Evolutionary conservation across 1,140 invertebrate genomes (phyloP), one percentile per base, ranked within the genome.

Genomic region (Trichonephila clavipes): DNA sequence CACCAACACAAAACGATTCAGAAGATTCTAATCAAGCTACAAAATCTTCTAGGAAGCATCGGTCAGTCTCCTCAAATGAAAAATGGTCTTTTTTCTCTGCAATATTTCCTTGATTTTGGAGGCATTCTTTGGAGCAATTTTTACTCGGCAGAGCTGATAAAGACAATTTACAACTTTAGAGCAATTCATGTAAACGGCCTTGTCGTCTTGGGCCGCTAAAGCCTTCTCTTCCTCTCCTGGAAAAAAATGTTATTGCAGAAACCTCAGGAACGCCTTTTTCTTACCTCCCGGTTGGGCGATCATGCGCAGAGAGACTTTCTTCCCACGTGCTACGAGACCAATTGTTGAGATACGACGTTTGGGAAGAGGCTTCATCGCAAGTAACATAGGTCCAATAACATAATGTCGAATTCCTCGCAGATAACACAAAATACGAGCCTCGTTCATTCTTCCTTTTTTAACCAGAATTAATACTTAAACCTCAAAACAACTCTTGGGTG

Each of bases 131-230:
- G 21, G 66, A 24, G n/a, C 51, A 51, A 51, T 51, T 51, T 51
- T 12, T 51, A 12, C 21, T 28, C n/a, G n/a, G 10, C 24, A 24
- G 12, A 21, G 66, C n/a, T 24, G 66, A 69, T 69, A 69, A 69
- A 69, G 66, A 24, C 66, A 24, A 69, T 69, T 69, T 69, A 69
- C 66, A 69, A 69, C n/a, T 69, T 24, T 69, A 12, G 24, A 69
- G 66, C 66, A 69, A 69, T 69, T 69, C n/a, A 69, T 69, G n/a
- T 69, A 69, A 69, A 69, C 66, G 66, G n/a, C 66, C 66, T 69
- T 69, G 66, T 69, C 66, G 24, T 69, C 66, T n/a, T 69, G 66
- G 51, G 66, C 66, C 24, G 24, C 66, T 69, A 69, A 69, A 14
- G 24, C 64, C 21, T 66, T 21, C 51, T 5, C 5, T 51, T 5